Evolutionary conservation across 2,888 invertebrate species (phyloP).

Genomic region (Calephelis perditalis): DNA sequence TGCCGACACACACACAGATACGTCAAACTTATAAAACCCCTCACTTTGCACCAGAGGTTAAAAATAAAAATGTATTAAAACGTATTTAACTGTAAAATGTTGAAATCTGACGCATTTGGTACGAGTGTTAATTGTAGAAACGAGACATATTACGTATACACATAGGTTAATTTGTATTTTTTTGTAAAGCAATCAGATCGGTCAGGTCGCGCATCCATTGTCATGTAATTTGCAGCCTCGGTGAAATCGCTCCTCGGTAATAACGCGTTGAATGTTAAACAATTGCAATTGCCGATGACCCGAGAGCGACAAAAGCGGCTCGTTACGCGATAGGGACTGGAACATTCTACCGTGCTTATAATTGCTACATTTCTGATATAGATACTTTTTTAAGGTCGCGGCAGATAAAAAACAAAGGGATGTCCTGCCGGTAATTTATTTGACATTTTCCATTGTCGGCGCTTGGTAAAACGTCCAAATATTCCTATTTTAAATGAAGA

Average conservation of each 20-base stretch:
- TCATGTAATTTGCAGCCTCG: conserved; percentile 14
- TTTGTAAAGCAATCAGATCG: background rate
- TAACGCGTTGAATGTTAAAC: conserved; percentile 21
- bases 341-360: background rate
- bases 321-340: conserved; percentile 12
- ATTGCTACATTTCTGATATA: background rate
- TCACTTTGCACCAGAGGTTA: too few relatives aligned
- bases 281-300: conserved; percentile 18
- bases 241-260: conserved; percentile 16
- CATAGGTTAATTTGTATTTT: background rate
- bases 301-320: conserved; percentile 20
- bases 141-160: background rate
- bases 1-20: too few relatives aligned
- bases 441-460: too few relatives aligned
- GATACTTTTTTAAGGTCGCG: background rate
- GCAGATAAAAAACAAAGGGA: background rate
- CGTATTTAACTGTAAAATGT: too few relatives aligned
- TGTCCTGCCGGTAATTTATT: background rate
- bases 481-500: too few relatives aligned
- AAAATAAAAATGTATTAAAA: too few relatives aligned
- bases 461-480: too few relatives aligned
- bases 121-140: too few relatives aligned
- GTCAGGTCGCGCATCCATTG: conserved; percentile 1
- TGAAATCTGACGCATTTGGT: too few relatives aligned
- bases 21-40: too few relatives aligned